A percentile compares a stretch with the other conserved stretches of the same genome.
phyloP scores from a whole-genome alignment of 2,113 vertebrate genomes.

The Ictalurus furcatus region DNA sequence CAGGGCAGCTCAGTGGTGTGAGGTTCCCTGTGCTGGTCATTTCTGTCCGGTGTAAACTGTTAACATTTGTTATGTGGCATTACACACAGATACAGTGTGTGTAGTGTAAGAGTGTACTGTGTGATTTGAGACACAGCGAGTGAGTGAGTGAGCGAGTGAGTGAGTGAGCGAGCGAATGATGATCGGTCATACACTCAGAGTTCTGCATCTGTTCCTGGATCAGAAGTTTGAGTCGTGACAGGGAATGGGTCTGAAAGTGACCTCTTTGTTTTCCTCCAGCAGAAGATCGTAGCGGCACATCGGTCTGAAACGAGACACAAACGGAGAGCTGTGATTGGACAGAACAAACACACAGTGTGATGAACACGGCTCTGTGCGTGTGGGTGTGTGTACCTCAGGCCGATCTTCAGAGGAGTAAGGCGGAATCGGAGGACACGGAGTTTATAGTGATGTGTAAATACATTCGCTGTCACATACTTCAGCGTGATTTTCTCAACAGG shows the following conservation, averaged over 20 bases:
- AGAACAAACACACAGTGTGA: background rate
- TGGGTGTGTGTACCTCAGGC: slow-evolving; percentile 69
- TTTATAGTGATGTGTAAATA: slow-evolving; percentile 77
- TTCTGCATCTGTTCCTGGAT: slow-evolving; percentile 32
- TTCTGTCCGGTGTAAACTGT: background rate
- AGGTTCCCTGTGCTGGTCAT: background rate
- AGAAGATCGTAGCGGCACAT: slow-evolving; percentile 89
- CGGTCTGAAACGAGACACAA: slow-evolving; percentile 65
- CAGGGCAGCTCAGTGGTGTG: background rate
- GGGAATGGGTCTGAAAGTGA: slow-evolving; percentile 76
- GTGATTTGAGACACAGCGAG: background rate
- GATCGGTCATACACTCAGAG: too few relatives aligned
- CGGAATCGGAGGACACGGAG: slow-evolving; percentile 83
- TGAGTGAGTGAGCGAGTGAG: background rate
- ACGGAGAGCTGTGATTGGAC: too few relatives aligned
- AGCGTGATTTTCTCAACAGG: slow-evolving; percentile 76
- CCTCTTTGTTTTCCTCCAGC: slow-evolving; percentile 74
- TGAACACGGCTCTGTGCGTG: background rate
- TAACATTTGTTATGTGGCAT: background rate
- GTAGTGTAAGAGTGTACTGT: background rate
- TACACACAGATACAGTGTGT: background rate
- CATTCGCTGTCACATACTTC: slow-evolving; percentile 75
- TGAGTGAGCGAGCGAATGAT: too few relatives aligned
- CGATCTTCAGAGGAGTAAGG: slow-evolving; percentile 68
- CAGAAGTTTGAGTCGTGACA: slow-evolving; percentile 75